Evolutionary conservation across 1,140 invertebrate genomes (phyloP).

Genomic region (Stegodyphus dumicola): DNA sequence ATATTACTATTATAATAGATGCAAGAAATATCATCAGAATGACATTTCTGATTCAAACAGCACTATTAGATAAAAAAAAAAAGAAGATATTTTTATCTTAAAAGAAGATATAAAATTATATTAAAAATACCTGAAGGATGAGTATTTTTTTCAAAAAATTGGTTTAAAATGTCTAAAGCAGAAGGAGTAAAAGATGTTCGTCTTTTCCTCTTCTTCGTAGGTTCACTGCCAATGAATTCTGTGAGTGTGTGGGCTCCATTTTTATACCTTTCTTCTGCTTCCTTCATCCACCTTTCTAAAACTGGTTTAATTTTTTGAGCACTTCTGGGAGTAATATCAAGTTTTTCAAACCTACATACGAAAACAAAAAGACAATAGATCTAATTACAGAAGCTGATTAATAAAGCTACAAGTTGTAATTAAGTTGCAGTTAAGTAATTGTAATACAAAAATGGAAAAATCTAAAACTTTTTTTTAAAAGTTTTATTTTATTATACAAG

Average conservation of each 20-base stretch:
- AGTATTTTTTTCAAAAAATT: constrained; percentile 95
- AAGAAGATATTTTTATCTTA: too few species aligned
- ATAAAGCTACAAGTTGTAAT: too few species aligned
- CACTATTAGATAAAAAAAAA: too few species aligned
- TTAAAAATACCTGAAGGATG: constrained; percentile 88
- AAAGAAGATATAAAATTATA: too few species aligned
- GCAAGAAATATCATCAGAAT: too few species aligned
- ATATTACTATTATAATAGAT: too few species aligned
- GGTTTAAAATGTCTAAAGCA: constrained; percentile 92
- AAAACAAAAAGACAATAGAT: not conserved
- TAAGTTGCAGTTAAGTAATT: too few species aligned
- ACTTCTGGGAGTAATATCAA: constrained; percentile 99
- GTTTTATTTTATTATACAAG: too few species aligned
- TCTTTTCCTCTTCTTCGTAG: constrained; percentile 95
- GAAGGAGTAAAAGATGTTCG: constrained; percentile 97
- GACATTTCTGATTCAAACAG: too few species aligned
- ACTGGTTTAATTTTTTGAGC: constrained; percentile 99
- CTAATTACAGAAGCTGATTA: too few species aligned
- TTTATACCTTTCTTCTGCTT: constrained; percentile 91
- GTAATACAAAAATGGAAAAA: too few species aligned
- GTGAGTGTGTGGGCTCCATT: constrained; percentile 91
- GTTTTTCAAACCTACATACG: constrained; percentile 92
- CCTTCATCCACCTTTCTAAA: constrained; percentile 97
- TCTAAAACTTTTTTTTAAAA: too few species aligned
- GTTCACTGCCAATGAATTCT: constrained; percentile 95